Evolutionary conservation across 2,888 invertebrate genomes (phyloP).

Genomic region (Anticlea derivata): DNA sequence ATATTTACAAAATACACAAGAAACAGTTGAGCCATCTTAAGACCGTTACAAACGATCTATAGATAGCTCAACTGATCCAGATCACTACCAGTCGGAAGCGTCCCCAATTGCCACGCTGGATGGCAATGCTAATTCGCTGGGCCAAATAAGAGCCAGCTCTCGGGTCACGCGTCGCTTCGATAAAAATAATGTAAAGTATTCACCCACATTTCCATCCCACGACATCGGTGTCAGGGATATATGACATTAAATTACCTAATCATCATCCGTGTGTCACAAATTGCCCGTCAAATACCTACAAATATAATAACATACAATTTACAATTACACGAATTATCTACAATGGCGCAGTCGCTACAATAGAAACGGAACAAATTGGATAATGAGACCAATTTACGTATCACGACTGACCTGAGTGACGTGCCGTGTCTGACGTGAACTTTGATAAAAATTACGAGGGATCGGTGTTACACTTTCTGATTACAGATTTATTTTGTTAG

Average conservation of each 20-base stretch:
- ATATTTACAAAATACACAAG: too few species aligned
- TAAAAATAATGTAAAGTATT: neutral
- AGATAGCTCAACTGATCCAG: too few species aligned
- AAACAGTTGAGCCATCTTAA: too few species aligned
- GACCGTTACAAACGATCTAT: too few species aligned
- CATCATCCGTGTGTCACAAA: constrained; percentile 18
- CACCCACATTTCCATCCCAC: neutral
- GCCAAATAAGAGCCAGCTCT: too few species aligned
- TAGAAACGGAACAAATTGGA: constrained; percentile 72
- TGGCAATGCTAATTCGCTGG: too few species aligned
- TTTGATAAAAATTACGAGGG: constrained; percentile 25
- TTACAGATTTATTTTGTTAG: constrained; percentile 7
- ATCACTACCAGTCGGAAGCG: too few species aligned
- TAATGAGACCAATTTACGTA: constrained; percentile 71
- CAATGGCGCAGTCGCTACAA: constrained; percentile 53
- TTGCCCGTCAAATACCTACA: constrained; percentile 24
- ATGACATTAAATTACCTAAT: constrained; percentile 14
- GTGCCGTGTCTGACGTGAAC: constrained; percentile 27
- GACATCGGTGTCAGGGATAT: constrained; percentile 19
- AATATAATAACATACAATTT: constrained; percentile 33
- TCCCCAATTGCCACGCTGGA: too few species aligned
- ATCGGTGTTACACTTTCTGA: constrained; percentile 20
- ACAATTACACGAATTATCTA: constrained; percentile 48
- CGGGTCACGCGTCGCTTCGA: too few species aligned
- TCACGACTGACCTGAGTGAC: constrained; percentile 57